Base-by-base conservation (phyloP, 2,888 invertebrate genomes). In the Norana najaformis region DNA sequence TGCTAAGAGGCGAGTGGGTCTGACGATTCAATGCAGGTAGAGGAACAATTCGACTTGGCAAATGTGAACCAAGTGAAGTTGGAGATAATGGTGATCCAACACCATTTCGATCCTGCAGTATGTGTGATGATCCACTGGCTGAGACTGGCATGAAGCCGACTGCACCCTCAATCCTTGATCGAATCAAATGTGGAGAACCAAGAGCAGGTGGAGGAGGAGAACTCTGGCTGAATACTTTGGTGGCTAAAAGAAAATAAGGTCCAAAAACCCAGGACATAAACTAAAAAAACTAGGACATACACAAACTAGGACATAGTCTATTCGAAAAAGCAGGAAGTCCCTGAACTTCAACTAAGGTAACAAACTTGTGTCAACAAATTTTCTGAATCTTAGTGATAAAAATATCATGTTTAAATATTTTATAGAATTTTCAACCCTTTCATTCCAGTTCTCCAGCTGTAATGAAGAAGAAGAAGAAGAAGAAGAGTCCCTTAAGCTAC, bases 41-140 rank as follows among this genome's bases (percentile, higher is more conserved):
- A 37, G 85, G 85, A 85, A 85, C 85, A 85, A 85, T 85, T 36
- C 35, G 85, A 85, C 85, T 85, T 85, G 85, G 37, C 35, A 85
- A 6, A 37, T 37, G 85, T 36, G 85, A 85, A 23, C 85, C 85
- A 85, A 85, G 85, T 8, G 85, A 85, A 16, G 35, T n/a, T 16
- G 85, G 85, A 16, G 85, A 85, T 35, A 85, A 37, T 4, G 85
- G 85, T 2, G 85, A 85, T 37, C 85, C 36, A 35, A 85, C 85
- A 11, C 37, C 23, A 23, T 85, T 85, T 85, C 85, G 85, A 85
- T 36, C 37, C 85, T 85, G 85, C 85, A 85, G 85, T 20, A 36
- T 37, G 20, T 36, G 37, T 23, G 85, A 85, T 23, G 85, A 85
- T 85, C 85, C 85, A 37, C 85, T 85, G 20, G 85, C 35, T 37